phyloP scores from a whole-genome alignment of 2,113 vertebrate species.

The Brachionichthys hirsutus region DNA sequence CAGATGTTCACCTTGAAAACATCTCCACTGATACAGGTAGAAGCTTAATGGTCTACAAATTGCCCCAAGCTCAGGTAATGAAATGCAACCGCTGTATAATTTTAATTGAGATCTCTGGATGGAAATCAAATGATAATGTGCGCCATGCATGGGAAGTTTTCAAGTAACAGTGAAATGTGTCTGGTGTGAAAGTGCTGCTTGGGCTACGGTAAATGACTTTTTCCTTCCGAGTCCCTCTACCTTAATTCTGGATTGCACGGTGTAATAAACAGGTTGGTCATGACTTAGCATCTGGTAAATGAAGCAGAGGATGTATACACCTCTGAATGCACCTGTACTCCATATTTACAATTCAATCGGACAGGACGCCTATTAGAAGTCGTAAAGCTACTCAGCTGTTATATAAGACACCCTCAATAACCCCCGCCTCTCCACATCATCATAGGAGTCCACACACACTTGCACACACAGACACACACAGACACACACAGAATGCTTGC shows the following conservation, averaged over 20 bases:
- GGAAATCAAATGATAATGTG: constrained; percentile 78
- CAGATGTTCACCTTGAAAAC: constrained; percentile 82
- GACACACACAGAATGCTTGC: too few species aligned
- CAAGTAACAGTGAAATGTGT: constrained; percentile 69
- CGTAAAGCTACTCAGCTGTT: constrained; percentile 70
- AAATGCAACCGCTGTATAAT: constrained; percentile 80
- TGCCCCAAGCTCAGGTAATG: constrained; percentile 78
- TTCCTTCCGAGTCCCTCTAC: constrained; percentile 55
- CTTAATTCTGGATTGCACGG: constrained; percentile 70
- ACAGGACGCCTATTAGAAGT: constrained; percentile 66
- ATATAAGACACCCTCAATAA: constrained; percentile 61
- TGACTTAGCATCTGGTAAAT: constrained; percentile 69
- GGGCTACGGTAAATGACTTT: constrained; percentile 59
- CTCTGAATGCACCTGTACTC: constrained; percentile 59
- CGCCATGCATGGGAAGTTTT: constrained; percentile 74
- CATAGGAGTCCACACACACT: not conserved
- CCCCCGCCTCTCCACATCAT: not conserved
- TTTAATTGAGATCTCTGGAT: constrained; percentile 81
- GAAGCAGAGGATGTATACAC: constrained; percentile 70
- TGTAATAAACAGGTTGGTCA: constrained; percentile 63
- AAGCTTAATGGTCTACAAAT: constrained; percentile 78
- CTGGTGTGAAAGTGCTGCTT: constrained; percentile 53
- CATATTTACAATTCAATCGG: constrained; percentile 71
- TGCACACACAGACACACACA: not conserved
- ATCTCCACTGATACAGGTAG: constrained; percentile 77